Evolutionary conservation across 2,113 vertebrate genomes (phyloP).

Genomic region (Axis porcinus): DNA sequence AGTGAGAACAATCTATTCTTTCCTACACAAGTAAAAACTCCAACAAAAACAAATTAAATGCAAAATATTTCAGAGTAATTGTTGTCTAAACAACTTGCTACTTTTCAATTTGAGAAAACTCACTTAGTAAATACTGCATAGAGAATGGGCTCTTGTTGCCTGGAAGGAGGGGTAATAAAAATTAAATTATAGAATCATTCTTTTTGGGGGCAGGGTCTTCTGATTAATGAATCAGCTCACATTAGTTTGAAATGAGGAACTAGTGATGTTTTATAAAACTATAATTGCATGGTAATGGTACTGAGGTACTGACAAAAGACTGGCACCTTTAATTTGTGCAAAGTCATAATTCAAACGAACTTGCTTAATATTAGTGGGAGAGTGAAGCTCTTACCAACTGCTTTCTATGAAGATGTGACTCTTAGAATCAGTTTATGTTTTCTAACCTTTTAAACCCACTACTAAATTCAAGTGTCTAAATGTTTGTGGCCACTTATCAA

Average conservation of each 20-base stretch:
- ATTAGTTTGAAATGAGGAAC: conserved; percentile 23
- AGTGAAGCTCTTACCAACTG: not conserved
- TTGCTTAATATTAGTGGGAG: not conserved
- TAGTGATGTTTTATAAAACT: not conserved
- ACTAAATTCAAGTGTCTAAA: not conserved
- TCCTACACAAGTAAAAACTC: not conserved
- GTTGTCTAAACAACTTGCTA: not conserved
- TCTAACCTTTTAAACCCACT: not conserved
- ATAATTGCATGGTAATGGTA: not conserved
- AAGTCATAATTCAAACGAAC: not conserved
- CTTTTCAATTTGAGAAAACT: conserved; percentile 3
- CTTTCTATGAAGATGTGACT: not conserved
- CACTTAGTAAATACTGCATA: not conserved
- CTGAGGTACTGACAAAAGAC: not conserved
- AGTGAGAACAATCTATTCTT: conserved; percentile 13
- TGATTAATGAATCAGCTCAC: not conserved
- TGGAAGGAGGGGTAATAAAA: not conserved
- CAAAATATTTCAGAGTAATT: conserved; percentile 16
- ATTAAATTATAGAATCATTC: conserved; percentile 20
- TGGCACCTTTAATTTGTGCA: not conserved
- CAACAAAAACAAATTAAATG: conserved; percentile 5
- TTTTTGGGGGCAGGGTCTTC: not conserved
- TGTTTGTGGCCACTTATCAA: not conserved
- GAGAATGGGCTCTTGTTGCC: not conserved
- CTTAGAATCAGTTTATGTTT: not conserved